Evolutionary conservation across 64 coral and sea anemone genomes (phyloP).

Genomic region (Dendrophyllia cribrosa): DNA sequence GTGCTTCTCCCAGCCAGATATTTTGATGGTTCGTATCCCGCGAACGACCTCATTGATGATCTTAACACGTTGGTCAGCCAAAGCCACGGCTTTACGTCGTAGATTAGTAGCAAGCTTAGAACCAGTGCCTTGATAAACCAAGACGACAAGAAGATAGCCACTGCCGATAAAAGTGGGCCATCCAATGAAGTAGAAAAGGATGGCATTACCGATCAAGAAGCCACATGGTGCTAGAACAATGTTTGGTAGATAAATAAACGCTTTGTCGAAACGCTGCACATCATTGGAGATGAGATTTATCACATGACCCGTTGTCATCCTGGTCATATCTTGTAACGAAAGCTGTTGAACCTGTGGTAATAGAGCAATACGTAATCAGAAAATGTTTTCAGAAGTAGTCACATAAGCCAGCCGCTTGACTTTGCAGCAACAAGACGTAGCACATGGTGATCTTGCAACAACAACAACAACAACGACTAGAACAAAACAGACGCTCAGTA

Average conservation of each 20-base stretch:
- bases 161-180: constrained; percentile 1
- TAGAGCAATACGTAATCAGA: neutral
- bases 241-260: neutral
- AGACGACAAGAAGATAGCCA: neutral
- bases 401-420: too few species aligned
- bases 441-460: too few species aligned
- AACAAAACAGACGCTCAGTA: too few species aligned
- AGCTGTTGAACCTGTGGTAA: neutral
- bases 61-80: constrained; percentile 35
- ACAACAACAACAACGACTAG: too few species aligned
- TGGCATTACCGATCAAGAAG: neutral
- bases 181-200: constrained; percentile 41
- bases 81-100: constrained; percentile 5
- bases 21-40: constrained; percentile 43
- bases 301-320: constrained; percentile 46
- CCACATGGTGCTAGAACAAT: constrained; percentile 28
- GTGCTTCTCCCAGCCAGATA: constrained; percentile 52
- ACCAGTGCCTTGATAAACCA: neutral
- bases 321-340: neutral
- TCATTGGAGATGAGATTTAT: constrained; percentile 64
- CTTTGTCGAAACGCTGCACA: constrained; percentile 57
- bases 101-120: neutral
- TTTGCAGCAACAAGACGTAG: too few species aligned
- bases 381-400: neutral
- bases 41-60: constrained; percentile 25